These are phyloP conservation scores for Bombus impatiens DNA, from an alignment of 1,140 invertebrate species.

Conservation along the genomic window DNA sequence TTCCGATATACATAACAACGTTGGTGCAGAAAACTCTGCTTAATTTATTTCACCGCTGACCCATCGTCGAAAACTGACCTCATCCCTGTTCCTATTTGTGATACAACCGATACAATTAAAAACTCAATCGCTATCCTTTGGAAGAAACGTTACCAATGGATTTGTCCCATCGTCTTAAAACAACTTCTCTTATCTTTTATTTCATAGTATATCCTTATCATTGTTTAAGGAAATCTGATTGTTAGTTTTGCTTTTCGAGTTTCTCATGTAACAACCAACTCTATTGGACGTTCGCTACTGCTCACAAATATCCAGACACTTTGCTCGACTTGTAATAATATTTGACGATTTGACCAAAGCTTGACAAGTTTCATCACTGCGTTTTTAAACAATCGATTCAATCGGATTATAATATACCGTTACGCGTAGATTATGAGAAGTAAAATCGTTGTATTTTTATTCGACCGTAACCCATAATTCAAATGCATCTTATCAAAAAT, in stretches of 20 bases:
- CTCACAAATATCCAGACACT: no score
- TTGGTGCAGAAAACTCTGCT: conserved; percentile 56
- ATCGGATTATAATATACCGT: background rate
- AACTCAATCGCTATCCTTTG: background rate
- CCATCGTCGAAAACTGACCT: conserved; percentile 11
- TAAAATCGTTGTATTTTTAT: background rate
- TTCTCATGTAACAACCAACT: no score
- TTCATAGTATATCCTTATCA: no score
- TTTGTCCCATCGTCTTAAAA: background rate
- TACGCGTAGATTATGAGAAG: background rate
- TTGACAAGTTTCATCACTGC: no score
- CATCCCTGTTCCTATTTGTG: background rate
- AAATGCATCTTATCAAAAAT: no score
- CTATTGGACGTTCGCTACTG: no score
- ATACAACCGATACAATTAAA: background rate
- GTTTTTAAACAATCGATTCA: background rate
- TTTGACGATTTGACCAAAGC: no score
- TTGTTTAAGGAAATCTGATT: no score
- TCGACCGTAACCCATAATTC: background rate
- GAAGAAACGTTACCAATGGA: background rate
- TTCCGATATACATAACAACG: conserved; percentile 62
- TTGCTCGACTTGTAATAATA: no score
- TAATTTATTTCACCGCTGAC: conserved; percentile 40
- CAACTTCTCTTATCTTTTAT: background rate
- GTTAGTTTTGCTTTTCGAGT: no score